A percentile compares a stretch with the other conserved stretches of the same genome.
Conservation (phyloP, 1,140 invertebrate species). For the Cardiocondyla obscurior region DNA sequence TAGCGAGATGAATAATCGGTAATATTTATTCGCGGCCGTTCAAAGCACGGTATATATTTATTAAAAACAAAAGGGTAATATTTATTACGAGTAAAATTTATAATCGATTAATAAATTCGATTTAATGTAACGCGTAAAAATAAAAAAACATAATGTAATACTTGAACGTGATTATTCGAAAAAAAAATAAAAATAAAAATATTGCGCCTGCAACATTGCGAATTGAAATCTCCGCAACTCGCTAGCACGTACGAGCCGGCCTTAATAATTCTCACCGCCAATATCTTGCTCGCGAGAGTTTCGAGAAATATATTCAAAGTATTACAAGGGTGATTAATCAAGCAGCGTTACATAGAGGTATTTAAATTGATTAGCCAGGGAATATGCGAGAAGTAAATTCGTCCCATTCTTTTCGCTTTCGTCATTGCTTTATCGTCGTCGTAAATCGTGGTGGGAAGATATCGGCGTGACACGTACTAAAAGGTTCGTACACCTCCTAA, state of each 20-base stretch:
- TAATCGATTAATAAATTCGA: background rate
- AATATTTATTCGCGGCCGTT: background rate
- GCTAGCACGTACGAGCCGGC: too few species aligned
- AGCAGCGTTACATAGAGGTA: background rate
- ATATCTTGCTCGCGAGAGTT: background rate
- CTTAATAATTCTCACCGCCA: slow-evolving; percentile 2
- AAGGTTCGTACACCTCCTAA: slow-evolving; percentile 35
- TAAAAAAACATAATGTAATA: too few species aligned
- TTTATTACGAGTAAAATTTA: background rate
- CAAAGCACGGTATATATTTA: background rate
- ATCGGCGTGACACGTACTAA: slow-evolving; percentile 30
- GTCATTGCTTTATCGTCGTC: slow-evolving; percentile 40
- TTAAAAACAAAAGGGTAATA: background rate
- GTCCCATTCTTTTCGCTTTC: slow-evolving; percentile 32
- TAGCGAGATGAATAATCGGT: background rate
- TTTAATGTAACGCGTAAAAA: too few species aligned
- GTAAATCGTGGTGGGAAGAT: slow-evolving; percentile 51
- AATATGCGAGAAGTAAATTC: slow-evolving; percentile 21
- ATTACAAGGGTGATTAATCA: slow-evolving; percentile 19
- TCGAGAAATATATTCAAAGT: background rate
- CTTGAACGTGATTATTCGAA: too few species aligned
- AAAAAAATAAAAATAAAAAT: too few species aligned
- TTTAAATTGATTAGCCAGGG: slow-evolving; percentile 35
- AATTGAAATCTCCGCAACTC: background rate
- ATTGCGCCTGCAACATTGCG: background rate